Base-by-base conservation (phyloP, 92 coral and sea anemone species). In the Palythoa caribaeorum region DNA sequence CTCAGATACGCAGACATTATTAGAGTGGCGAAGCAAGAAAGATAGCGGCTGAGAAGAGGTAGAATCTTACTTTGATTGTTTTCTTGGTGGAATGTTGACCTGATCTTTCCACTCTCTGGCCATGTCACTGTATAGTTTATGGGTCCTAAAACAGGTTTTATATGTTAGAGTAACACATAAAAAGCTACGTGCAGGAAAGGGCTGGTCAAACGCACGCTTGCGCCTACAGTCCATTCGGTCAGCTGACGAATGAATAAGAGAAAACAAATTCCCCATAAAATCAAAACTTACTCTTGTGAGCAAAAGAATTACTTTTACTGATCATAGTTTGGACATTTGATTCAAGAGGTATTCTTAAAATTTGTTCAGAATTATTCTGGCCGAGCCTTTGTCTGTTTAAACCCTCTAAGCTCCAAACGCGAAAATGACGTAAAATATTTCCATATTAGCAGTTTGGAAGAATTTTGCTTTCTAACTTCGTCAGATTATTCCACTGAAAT, bases 111-210 rank as follows among this genome's bases (percentile, higher is more conserved):
- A 81, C 12, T 66, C 74, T 48, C 47, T 81, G 11, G 86, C 86
- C 86, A 81, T 81, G 44, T 81, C 86, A 47, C 63, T 81, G 86
- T 81, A 81, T 40, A 81, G 75, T 66, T 81, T 81, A 36, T 81
- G 86, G 39, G 86, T 81, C 36, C 86, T 81, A 47, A 19, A 63
- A 80, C 38, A 62, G 19, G 65, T 15, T 59, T 55, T 55, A 55
- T 55, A 8, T 9, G 62, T 55, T 55, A 55, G 62, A 55, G 62
- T 55, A 55, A 55, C 62, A 55, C 62, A 54, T 54, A 54, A 54
- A 54, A 54, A 54, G 12, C 60, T 54, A 54, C 60, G 60, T 54
- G 60, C 60, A 54, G 60, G 60, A 54, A 51, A 4, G 60, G 60
- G 60, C 60, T 54, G 60, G 12, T 4, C 60, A 2, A 4, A 8